Conservation (phyloP, 2,113 vertebrate genomes). For the Bombycilla garrulus region DNA sequence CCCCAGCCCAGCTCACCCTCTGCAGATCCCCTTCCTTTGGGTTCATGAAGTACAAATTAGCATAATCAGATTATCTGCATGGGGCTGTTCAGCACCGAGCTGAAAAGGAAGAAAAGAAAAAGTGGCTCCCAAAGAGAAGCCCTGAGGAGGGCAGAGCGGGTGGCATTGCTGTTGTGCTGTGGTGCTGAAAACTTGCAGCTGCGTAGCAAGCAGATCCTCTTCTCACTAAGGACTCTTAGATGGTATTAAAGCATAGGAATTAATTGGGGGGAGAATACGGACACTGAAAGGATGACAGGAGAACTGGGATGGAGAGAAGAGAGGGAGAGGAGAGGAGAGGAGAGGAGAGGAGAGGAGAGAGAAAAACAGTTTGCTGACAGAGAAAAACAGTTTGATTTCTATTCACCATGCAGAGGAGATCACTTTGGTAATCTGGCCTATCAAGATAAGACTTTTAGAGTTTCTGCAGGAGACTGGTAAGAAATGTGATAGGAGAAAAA, state of each 20-base stretch:
- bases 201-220: conserved; percentile 79
- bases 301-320: not conserved
- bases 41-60: conserved; percentile 98
- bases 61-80: conserved; percentile 96
- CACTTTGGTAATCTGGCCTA: conserved; percentile 74
- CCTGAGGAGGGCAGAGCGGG: conserved; percentile 61
- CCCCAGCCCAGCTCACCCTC: conserved; percentile 54
- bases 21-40: conserved; percentile 79
- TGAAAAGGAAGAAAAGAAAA: conserved; percentile 81
- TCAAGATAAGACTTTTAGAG: conserved; percentile 88
- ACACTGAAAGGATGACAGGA: not conserved
- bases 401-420: conserved; percentile 80
- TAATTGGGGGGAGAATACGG: conserved; percentile 34
- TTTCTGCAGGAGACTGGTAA: conserved; percentile 88
- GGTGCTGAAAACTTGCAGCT: conserved; percentile 86
- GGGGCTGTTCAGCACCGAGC: conserved; percentile 74
- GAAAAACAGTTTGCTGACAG: conserved; percentile 69
- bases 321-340: not conserved
- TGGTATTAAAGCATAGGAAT: conserved; percentile 76
- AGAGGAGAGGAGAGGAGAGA: not conserved
- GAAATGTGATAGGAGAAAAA: conserved; percentile 18
- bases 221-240: conserved; percentile 78
- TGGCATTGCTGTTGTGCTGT: conserved; percentile 61
- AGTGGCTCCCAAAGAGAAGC: conserved; percentile 87
- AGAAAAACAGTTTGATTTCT: conserved; percentile 74